phyloP scores from a whole-genome alignment of 2,113 vertebrate species.

The Chinchilla lanigera region DNA sequence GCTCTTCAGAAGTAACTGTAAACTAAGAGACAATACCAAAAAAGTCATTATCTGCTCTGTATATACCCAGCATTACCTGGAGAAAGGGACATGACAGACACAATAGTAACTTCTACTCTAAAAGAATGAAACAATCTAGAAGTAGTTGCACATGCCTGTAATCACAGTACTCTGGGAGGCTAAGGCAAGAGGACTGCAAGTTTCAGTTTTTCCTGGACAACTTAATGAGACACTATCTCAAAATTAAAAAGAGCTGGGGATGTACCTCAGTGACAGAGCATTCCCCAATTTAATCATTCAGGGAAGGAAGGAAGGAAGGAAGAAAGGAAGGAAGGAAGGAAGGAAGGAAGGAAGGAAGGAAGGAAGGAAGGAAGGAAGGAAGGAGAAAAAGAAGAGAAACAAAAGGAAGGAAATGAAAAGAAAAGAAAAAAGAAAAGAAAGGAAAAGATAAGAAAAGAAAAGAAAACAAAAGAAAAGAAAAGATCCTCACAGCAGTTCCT shows the following conservation, averaged over 20 bases:
- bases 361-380: no score
- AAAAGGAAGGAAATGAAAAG: fast-evolving
- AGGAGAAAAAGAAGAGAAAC: no score
- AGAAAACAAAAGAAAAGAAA: neutral
- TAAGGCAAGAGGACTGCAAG: neutral
- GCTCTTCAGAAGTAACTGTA: neutral
- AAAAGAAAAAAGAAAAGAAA: fast-evolving
- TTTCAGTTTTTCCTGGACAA: neutral
- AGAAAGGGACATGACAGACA: neutral
- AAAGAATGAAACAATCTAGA: neutral
- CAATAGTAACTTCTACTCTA: neutral
- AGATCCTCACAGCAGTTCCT: neutral
- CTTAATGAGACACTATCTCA: neutral
- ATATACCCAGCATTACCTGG: neutral
- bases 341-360: no score
- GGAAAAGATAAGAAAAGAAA: fast-evolving
- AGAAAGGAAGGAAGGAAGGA: no score
- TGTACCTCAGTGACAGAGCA: neutral
- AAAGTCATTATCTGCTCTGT: neutral
- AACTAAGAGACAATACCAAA: neutral
- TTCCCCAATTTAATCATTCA: neutral
- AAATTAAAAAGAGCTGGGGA: neutral
- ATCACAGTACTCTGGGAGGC: neutral
- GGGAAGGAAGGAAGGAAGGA: neutral
- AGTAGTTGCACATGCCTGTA: neutral